Base-by-base conservation (phyloP, 2,888 invertebrate species). In the Synanthedon myopaeformis region DNA sequence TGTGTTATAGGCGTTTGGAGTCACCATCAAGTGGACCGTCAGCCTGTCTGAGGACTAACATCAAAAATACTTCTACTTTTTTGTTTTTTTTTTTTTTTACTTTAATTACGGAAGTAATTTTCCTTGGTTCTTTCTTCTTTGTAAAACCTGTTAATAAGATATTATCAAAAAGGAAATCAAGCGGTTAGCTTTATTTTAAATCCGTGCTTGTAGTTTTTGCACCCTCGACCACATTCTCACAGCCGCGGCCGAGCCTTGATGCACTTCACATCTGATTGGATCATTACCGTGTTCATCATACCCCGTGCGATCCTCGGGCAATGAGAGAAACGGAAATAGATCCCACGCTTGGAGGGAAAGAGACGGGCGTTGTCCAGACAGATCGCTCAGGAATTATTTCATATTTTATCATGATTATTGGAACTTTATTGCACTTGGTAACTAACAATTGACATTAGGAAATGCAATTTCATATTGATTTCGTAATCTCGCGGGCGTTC, bases 271-370 rank as follows among this genome's bases (percentile, higher is more conserved):
- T 87, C 79, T 87, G 87, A 87, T 87, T 87, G 87, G 87, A 86
- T 87, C 87, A 87, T 87, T 87, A 87, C 87, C 83, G 86, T 85
- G 87, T 85, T 87, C 87, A 87, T 87, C 86, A 87, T 87, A 85
- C 84, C 79, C 79, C 78, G 78, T 76, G 82, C 85, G 81, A 82
- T 82, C 82, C 82, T 79, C 81, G 64, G 79, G 79, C 78, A 66
- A 63, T 58, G 79, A 86, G 61, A 68, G 79, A 72, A 84, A 85
- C 62, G 55, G 59, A 74, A 62, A 55, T 57, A 61, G 55, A 49
- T 41, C 42, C 23, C 54, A 53, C 52, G 6, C 53, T 55, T 56
- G 4, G 63, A 62, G 49, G 53, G 75, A 76, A 62, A 74, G 68
- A 67, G 74, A 72, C 61, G 56, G 62, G 66, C 57, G 56, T 63